phyloP scores from a whole-genome alignment of 2,888 invertebrate genomes.

The Macaria liturata region DNA sequence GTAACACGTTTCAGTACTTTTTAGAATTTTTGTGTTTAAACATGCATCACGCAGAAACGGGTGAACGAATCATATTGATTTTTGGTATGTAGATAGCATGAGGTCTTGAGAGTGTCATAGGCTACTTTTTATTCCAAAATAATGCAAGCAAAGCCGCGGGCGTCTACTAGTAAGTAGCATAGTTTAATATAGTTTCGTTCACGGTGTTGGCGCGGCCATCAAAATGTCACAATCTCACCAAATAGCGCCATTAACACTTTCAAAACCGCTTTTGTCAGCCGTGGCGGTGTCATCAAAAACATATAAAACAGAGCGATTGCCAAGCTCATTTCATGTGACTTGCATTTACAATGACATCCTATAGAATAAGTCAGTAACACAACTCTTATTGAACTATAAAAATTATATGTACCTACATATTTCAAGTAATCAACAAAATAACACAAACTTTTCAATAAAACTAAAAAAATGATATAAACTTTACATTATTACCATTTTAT shows the following conservation, averaged over 20 bases:
- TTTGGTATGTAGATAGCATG: too few relatives aligned
- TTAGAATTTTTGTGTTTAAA: background rate
- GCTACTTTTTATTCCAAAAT: too few relatives aligned
- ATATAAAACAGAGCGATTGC: slow-evolving; percentile 22
- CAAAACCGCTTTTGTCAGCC: slow-evolving; percentile 11
- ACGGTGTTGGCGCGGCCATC: background rate
- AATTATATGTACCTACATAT: too few relatives aligned
- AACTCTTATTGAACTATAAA: background rate
- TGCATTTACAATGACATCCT: slow-evolving; percentile 7
- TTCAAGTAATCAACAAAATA: too few relatives aligned
- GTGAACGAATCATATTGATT: too few relatives aligned
- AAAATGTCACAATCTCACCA: slow-evolving; percentile 15
- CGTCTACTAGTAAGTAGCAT: background rate
- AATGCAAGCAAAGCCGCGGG: too few relatives aligned
- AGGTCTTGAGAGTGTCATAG: too few relatives aligned
- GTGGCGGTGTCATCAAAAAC: slow-evolving; percentile 22
- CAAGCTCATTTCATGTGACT: slow-evolving; percentile 5
- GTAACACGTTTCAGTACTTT: background rate
- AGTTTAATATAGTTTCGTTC: background rate
- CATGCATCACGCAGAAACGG: too few relatives aligned
- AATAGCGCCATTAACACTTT: slow-evolving; percentile 22
- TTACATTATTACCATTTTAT: too few relatives aligned
- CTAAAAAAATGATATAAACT: too few relatives aligned
- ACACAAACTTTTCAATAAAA: too few relatives aligned
- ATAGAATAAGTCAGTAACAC: slow-evolving; percentile 8